phyloP scores from a whole-genome alignment of 2,797 vertebrate genomes.

The Diplodus puntazzo region DNA sequence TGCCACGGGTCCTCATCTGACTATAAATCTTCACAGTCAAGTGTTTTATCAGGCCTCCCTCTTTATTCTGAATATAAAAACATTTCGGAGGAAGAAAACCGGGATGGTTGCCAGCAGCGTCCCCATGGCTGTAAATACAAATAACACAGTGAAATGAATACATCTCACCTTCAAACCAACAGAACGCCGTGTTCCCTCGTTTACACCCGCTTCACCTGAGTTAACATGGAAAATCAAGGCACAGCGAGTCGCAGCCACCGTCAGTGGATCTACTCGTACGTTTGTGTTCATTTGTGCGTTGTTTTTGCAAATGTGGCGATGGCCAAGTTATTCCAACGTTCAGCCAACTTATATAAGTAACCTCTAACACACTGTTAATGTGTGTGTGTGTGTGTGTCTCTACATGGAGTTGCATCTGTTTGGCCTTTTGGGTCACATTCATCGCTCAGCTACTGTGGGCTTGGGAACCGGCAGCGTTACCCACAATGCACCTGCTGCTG shows the following conservation, averaged over 20 bases:
- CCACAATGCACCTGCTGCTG: conserved; percentile 68
- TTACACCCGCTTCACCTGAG: neutral
- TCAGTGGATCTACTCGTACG: neutral
- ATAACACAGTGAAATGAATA: neutral
- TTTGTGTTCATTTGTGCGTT: too few relatives aligned
- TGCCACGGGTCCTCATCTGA: neutral
- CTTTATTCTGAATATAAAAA: neutral
- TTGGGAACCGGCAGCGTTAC: conserved; percentile 70
- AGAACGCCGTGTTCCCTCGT: neutral
- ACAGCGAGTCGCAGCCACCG: neutral
- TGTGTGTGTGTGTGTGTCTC: conserved; percentile 23
- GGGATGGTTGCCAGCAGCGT: neutral
- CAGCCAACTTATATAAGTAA: neutral
- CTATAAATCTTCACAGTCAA: neutral
- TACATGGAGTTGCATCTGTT: conserved; percentile 59
- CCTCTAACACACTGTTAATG: neutral
- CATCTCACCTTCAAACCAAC: neutral
- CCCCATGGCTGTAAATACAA: neutral
- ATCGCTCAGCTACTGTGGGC: conserved; percentile 51
- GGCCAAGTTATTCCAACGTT: neutral
- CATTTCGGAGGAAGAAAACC: neutral
- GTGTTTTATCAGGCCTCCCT: neutral
- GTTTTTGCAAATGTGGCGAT: too few relatives aligned
- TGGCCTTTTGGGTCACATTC: conserved; percentile 67
- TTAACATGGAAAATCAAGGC: neutral